Percentiles rank a stretch among this genome's conserved stretches.
Conservation (phyloP, 2,888 invertebrate genomes). For the Dryadula phaetusa region DNA sequence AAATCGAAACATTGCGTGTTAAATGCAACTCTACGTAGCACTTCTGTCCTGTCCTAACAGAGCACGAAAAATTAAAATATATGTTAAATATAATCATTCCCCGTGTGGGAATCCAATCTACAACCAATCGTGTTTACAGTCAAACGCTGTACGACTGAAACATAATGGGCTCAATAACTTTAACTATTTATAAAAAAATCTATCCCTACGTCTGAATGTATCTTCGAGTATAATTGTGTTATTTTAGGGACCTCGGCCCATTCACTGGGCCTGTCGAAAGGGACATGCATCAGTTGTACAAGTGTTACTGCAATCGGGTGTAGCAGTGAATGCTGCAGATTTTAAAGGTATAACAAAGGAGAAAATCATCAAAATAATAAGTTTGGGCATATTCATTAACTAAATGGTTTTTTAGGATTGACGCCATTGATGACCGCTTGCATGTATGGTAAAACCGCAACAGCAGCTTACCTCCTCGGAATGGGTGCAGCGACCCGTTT, state of each 20-base stretch:
- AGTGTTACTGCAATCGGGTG: slow-evolving; percentile 90
- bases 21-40: no score
- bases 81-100: no score
- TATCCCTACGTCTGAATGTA: no score
- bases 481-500: slow-evolving; percentile 94
- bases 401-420: slow-evolving; percentile 74
- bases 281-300: slow-evolving; percentile 96
- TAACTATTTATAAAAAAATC: no score
- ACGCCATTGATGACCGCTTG: slow-evolving; percentile 96
- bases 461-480: slow-evolving; percentile 94
- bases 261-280: slow-evolving; percentile 97
- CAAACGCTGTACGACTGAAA: no score
- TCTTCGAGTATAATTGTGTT: background rate
- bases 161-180: no score
- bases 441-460: slow-evolving; percentile 96
- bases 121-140: no score
- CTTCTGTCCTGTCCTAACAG: no score
- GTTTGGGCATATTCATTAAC: background rate
- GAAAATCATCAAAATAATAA: background rate
- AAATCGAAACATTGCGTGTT: no score
- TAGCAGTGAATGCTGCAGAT: slow-evolving; percentile 94
- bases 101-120: no score
- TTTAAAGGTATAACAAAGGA: slow-evolving; percentile 86
- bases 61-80: no score
- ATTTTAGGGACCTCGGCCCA: slow-evolving; percentile 90